phyloP scores from a whole-genome alignment of 2,113 vertebrate species.

The Myotis davidii region DNA sequence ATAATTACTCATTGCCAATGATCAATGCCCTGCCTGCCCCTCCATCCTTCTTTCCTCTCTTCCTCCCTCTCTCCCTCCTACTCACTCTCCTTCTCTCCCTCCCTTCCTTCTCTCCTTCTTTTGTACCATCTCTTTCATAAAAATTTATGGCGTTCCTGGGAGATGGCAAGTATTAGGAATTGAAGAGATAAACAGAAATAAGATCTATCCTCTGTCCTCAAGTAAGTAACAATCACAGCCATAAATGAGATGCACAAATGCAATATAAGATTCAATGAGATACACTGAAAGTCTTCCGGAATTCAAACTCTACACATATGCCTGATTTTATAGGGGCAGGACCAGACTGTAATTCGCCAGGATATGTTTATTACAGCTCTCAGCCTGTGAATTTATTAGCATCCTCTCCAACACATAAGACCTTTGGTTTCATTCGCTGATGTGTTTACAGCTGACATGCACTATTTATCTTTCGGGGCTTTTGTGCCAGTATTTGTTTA shows the following conservation, averaged over 20 bases:
- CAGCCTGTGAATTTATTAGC: slow-evolving; percentile 70
- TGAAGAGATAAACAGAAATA: slow-evolving; percentile 6
- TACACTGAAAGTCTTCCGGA: slow-evolving; percentile 54
- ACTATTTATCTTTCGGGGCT: slow-evolving; percentile 65
- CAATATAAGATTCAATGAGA: slow-evolving; percentile 43
- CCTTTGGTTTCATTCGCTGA: slow-evolving; percentile 56
- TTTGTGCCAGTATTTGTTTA: slow-evolving; percentile 71
- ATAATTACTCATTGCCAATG: not conserved
- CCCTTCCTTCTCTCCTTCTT: not conserved
- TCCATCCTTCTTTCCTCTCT: not conserved
- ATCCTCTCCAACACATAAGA: slow-evolving; percentile 56
- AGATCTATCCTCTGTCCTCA: not conserved
- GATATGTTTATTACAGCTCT: slow-evolving; percentile 67
- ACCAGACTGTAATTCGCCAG: slow-evolving; percentile 55
- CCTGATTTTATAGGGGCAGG: slow-evolving; percentile 54
- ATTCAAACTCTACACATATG: slow-evolving; percentile 24
- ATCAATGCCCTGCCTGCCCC: not conserved
- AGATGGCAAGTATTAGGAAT: not conserved
- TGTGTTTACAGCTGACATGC: slow-evolving; percentile 62
- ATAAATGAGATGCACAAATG: slow-evolving; percentile 39
- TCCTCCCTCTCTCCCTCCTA: not conserved
- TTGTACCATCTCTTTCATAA: not conserved
- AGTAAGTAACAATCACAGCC: not conserved
- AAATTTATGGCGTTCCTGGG: not conserved
- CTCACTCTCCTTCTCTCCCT: not conserved